Conservation (phyloP, 1,140 invertebrate species). For the Heliconius nattereri region DNA sequence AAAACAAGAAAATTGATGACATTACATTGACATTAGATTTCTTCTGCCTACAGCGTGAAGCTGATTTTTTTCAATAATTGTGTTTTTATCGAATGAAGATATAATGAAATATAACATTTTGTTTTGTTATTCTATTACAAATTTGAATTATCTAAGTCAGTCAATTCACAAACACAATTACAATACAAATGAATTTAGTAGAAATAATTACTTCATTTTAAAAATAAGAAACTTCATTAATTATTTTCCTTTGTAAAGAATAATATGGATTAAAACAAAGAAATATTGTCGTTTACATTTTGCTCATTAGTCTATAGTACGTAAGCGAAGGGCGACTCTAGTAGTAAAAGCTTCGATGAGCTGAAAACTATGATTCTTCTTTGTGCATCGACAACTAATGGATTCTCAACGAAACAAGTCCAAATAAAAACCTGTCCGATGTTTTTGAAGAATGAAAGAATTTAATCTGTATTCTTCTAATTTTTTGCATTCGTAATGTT, state of each 20-base stretch:
- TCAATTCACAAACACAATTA: neutral
- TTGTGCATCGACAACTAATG: conserved; percentile 58
- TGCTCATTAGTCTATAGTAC: conserved; percentile 44
- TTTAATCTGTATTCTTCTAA: conserved; percentile 46
- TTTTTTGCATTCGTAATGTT: conserved; percentile 36
- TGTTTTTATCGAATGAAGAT: no score
- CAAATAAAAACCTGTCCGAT: conserved; percentile 48
- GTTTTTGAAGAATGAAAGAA: conserved; percentile 42
- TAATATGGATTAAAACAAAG: conserved; percentile 5
- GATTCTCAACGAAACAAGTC: conserved; percentile 56
- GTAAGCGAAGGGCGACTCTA: conserved; percentile 39
- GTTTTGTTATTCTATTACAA: no score
- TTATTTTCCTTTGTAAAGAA: neutral
- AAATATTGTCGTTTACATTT: conserved; percentile 14
- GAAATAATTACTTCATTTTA: neutral
- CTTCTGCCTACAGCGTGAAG: no score
- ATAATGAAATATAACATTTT: no score
- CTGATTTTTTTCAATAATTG: no score
- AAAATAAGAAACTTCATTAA: neutral
- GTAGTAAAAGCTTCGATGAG: conserved; percentile 52
- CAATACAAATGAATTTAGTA: neutral
- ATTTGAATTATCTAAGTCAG: no score
- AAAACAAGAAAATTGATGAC: no score
- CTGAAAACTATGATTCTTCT: conserved; percentile 54
- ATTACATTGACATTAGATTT: no score